These are phyloP conservation scores for Novumbra hubbsi DNA, from an alignment of 2,797 vertebrate genomes.

Conservation along the genomic window DNA sequence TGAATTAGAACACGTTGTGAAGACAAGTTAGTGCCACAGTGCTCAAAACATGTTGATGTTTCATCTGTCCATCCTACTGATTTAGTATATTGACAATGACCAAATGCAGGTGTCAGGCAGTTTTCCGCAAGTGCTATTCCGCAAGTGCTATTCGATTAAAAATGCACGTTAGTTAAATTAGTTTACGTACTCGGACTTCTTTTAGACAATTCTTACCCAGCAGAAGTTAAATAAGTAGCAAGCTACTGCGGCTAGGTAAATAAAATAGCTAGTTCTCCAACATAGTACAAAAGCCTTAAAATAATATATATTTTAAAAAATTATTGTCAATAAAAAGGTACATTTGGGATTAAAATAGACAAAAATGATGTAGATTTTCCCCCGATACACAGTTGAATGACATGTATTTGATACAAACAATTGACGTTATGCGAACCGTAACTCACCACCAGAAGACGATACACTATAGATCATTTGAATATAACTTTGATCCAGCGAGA, in stretches of 20 bases:
- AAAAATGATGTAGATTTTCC: not conserved
- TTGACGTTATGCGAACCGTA: not conserved
- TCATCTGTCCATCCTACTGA: too few species aligned
- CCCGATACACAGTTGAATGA: not conserved
- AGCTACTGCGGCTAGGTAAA: not conserved
- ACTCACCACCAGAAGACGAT: not conserved
- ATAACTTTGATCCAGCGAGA: not conserved
- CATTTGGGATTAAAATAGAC: not conserved
- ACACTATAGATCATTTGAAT: not conserved
- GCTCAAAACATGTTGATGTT: too few species aligned
- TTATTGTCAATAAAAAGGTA: not conserved
- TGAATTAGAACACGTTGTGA: too few species aligned
- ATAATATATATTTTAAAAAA: not conserved
- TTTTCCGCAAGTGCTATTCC: too few species aligned
- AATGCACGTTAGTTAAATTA: too few species aligned
- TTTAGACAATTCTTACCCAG: not conserved
- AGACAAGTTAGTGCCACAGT: too few species aligned
- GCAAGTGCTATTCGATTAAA: too few species aligned
- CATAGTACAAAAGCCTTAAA: not conserved
- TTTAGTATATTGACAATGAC: too few species aligned
- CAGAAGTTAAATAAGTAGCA: not conserved
- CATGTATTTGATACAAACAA: not conserved
- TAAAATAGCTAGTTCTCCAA: not conserved
- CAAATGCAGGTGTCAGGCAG: too few species aligned
- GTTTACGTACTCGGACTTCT: too few species aligned